Conservation (phyloP, 1,140 invertebrate species). For the Mercenaria mercenaria region DNA sequence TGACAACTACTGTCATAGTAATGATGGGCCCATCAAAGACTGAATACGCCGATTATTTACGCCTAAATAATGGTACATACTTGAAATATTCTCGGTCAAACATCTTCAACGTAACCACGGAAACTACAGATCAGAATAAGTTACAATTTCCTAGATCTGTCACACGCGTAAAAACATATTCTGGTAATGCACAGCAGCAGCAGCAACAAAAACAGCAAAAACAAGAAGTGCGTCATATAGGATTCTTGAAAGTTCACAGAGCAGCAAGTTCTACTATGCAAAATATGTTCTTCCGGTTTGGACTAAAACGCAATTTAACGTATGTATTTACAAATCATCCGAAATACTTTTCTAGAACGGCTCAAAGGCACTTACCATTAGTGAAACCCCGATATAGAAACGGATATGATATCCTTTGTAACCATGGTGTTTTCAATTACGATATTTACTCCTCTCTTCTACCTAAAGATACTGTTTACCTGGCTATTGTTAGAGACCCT, state of each 20-base stretch:
- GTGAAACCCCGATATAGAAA: not conserved
- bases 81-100: too few relatives aligned
- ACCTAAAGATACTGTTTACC: constrained; percentile 27
- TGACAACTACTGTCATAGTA: too few relatives aligned
- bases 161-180: too few relatives aligned
- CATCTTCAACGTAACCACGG: too few relatives aligned
- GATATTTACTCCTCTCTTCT: not conserved
- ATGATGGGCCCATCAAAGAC: too few relatives aligned
- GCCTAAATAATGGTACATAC: too few relatives aligned
- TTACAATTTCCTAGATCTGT: too few relatives aligned
- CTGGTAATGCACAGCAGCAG: too few relatives aligned
- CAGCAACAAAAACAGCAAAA: not conserved
- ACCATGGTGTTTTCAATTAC: constrained; percentile 35
- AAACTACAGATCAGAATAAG: too few relatives aligned
- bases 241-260: constrained; percentile 60
- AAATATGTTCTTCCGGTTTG: constrained; percentile 59
- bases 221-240: constrained; percentile 57
- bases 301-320: constrained; percentile 38
- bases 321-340: constrained; percentile 25
- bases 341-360: constrained; percentile 26
- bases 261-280: constrained; percentile 52
- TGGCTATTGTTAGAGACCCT: constrained; percentile 46
- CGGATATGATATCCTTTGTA: constrained; percentile 46
- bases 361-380: not conserved
- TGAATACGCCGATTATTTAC: too few relatives aligned